Percentiles rank a stretch among this genome's conserved stretches.
These are phyloP conservation scores for Staurois parvus DNA, from an alignment of 2,797 vertebrate genomes.

Conservation along the genomic window DNA sequence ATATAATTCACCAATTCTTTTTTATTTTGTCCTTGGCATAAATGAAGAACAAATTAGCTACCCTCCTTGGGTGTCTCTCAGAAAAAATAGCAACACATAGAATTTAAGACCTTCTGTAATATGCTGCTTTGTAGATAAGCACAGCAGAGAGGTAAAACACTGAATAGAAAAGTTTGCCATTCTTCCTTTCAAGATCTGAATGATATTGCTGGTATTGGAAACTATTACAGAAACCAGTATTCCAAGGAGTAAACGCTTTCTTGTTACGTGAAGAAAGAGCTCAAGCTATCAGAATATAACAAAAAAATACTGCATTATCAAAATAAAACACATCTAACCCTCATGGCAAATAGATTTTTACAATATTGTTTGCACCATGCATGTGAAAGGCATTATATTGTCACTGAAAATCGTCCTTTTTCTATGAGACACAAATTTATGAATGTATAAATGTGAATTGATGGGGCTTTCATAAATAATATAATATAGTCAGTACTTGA, in stretches of 20 bases:
- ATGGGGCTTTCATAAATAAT: conserved; percentile 66
- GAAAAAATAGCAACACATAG: conserved; percentile 78
- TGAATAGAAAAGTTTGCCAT: conserved; percentile 78
- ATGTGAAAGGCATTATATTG: conserved; percentile 38
- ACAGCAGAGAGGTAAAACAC: conserved; percentile 79
- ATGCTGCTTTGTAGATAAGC: conserved; percentile 87
- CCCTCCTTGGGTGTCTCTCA: conserved; percentile 82
- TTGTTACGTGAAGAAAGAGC: conserved; percentile 76
- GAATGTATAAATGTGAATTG: conserved; percentile 54
- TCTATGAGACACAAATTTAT: conserved; percentile 59
- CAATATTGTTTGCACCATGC: conserved; percentile 16
- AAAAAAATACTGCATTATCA: conserved; percentile 62
- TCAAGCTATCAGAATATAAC: conserved; percentile 70
- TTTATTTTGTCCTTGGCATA: conserved; percentile 82
- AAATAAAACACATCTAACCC: conserved; percentile 62
- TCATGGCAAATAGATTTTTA: conserved; percentile 27
- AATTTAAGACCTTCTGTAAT: conserved; percentile 73
- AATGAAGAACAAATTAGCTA: conserved; percentile 82
- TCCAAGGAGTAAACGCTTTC: conserved; percentile 74
- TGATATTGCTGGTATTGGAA: conserved; percentile 75
- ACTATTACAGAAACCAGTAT: conserved; percentile 78
- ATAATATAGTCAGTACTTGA: conserved; percentile 59
- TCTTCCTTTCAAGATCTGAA: conserved; percentile 79
- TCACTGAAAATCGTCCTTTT: background rate
- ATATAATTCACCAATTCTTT: conserved; percentile 73